phyloP scores from a whole-genome alignment of 1,140 invertebrate species.

The Eurosta solidaginis region DNA sequence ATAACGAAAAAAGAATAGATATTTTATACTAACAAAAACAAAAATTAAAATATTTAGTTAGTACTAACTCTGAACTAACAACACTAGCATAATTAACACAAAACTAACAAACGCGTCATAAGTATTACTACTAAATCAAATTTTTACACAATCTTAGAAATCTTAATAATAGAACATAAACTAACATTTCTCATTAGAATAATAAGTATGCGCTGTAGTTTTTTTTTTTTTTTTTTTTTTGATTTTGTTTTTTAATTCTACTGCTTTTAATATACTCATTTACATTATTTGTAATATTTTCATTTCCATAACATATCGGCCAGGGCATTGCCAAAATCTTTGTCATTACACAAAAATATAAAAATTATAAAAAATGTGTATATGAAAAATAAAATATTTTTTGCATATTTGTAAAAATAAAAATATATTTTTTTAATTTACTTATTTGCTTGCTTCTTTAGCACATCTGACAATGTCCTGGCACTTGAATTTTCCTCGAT shows the following conservation, averaged over 20 bases:
- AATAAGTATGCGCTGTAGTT: constrained; percentile 48
- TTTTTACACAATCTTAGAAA: background rate
- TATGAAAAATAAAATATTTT: background rate
- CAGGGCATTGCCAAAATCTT: constrained; percentile 58
- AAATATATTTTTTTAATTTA: constrained; percentile 26
- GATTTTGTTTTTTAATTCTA: constrained; percentile 31
- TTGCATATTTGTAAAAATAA: background rate
- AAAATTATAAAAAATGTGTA: constrained; percentile 32
- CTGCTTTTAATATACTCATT: background rate
- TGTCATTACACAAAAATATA: background rate
- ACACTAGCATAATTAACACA: too few relatives aligned
- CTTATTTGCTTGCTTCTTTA: constrained; percentile 23
- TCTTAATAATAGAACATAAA: constrained; percentile 5
- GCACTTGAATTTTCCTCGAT: constrained; percentile 54
- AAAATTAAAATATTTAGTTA: background rate
- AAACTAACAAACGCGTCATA: too few relatives aligned
- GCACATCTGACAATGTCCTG: constrained; percentile 69
- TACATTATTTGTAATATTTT: background rate
- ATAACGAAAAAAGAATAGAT: background rate
- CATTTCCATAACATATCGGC: constrained; percentile 42
- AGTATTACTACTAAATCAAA: too few relatives aligned
- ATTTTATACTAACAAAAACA: background rate
- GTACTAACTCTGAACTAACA: background rate
- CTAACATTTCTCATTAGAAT: background rate
- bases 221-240: too few relatives aligned